Conservation (phyloP, 2,888 invertebrate species). For the Eledona agricola region DNA sequence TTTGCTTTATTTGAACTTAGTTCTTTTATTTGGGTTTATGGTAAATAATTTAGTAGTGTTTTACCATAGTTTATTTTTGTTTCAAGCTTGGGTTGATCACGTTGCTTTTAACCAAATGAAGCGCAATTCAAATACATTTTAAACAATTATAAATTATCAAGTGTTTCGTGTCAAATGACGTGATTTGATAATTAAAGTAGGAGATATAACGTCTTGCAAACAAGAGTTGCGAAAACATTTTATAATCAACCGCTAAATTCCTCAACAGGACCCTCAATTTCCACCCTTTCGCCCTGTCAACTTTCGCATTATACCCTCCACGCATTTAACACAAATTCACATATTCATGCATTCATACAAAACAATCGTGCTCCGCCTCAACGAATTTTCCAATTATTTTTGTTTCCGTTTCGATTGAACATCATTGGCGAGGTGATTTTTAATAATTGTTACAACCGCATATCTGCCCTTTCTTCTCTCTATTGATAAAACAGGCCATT, state of each 20-base stretch:
- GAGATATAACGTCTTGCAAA: too few relatives aligned
- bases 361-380: conserved; percentile 17
- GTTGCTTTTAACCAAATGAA: too few relatives aligned
- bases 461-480: conserved; percentile 18
- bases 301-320: conserved; percentile 22
- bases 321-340: conserved; percentile 17
- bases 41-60: too few relatives aligned
- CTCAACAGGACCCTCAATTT: neutral
- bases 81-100: too few relatives aligned
- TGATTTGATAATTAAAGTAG: too few relatives aligned
- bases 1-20: too few relatives aligned
- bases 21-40: too few relatives aligned
- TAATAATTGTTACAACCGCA: neutral
- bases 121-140: too few relatives aligned
- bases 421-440: neutral
- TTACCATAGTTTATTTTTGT: too few relatives aligned
- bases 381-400: conserved; percentile 20
- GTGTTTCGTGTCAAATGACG: too few relatives aligned
- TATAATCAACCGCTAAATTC: neutral
- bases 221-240: neutral
- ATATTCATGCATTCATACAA: conserved; percentile 23
- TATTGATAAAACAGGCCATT: conserved; percentile 52
- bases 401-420: conserved; percentile 22
- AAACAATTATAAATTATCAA: too few relatives aligned
- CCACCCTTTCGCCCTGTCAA: conserved; percentile 22